A percentile compares a stretch with the other conserved stretches of the same genome.
phyloP scores from a whole-genome alignment of 2,113 vertebrate species.

The Actenoides hombroni region DNA sequence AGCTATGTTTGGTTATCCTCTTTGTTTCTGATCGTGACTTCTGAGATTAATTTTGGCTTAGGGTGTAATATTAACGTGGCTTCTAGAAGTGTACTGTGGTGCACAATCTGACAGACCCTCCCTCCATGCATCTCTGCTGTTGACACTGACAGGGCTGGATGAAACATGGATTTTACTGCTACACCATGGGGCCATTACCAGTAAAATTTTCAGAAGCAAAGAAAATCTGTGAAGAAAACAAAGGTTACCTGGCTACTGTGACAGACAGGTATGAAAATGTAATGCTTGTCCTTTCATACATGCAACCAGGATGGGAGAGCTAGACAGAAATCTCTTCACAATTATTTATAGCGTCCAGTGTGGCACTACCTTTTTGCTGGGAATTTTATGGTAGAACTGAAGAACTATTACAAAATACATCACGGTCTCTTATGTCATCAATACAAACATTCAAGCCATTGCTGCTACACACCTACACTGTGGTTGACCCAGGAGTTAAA shows the following conservation, averaged over 20 bases:
- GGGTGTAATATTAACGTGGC: neutral
- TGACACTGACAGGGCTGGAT: constrained; percentile 80
- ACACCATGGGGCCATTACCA: constrained; percentile 77
- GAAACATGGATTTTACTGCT: constrained; percentile 84
- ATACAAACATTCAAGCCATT: neutral
- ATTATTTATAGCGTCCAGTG: neutral
- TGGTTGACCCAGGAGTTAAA: neutral
- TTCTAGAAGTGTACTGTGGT: neutral
- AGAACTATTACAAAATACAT: neutral
- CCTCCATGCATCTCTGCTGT: neutral
- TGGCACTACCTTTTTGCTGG: neutral
- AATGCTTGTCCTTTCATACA: neutral
- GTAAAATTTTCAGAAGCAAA: constrained; percentile 84
- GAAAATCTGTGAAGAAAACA: constrained; percentile 72
- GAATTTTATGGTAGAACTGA: neutral
- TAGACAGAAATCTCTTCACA: neutral
- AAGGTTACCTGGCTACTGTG: constrained; percentile 78
- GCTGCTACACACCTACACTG: rapidly evolving
- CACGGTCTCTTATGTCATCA: neutral
- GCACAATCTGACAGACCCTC: neutral
- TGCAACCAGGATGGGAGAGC: neutral
- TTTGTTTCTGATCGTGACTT: neutral
- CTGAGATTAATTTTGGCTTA: neutral
- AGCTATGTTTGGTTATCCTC: neutral
- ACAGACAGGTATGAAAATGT: constrained; percentile 79